phyloP scores from a whole-genome alignment of 1,140 invertebrate genomes.

The Zaprionus davidi region DNA sequence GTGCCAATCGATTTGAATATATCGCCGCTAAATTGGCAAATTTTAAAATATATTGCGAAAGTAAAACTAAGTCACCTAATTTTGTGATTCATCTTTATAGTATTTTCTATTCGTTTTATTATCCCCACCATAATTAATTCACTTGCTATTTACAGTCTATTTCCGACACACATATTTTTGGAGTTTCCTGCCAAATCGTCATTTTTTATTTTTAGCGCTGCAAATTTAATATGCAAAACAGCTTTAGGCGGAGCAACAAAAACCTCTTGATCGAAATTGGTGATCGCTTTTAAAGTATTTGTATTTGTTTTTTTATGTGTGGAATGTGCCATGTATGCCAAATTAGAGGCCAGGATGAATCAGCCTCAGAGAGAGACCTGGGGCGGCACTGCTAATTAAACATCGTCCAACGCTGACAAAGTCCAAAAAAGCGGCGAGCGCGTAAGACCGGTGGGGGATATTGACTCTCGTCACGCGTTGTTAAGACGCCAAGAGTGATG shows the following conservation, averaged over 20 bases:
- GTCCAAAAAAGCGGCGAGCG: slow-evolving; percentile 53
- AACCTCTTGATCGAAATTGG: slow-evolving; percentile 68
- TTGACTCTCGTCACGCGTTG: slow-evolving; percentile 34
- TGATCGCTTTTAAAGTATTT: slow-evolving; percentile 42
- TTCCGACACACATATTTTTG: slow-evolving; percentile 37
- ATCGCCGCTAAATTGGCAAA: background rate
- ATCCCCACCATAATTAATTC: slow-evolving; percentile 4
- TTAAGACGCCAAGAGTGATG: slow-evolving; percentile 40
- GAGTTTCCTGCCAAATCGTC: slow-evolving; percentile 55
- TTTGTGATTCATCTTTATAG: slow-evolving; percentile 13
- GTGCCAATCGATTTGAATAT: background rate
- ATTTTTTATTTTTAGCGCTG: slow-evolving; percentile 46
- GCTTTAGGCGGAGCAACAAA: slow-evolving; percentile 44
- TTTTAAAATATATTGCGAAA: background rate
- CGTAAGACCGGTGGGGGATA: slow-evolving; percentile 57
- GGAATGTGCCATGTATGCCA: slow-evolving; percentile 69
- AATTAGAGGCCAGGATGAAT: slow-evolving; percentile 56
- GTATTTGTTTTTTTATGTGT: slow-evolving; percentile 35
- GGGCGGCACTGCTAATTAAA: slow-evolving; percentile 41
- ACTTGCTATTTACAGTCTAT: slow-evolving; percentile 24
- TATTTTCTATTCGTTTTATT: slow-evolving; percentile 9
- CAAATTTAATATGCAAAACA: slow-evolving; percentile 55
- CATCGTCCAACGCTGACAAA: slow-evolving; percentile 42
- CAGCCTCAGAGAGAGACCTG: slow-evolving; percentile 19
- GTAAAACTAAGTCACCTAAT: background rate